Conservation (phyloP, 2,888 invertebrate species). For the Oligia strigilis region DNA sequence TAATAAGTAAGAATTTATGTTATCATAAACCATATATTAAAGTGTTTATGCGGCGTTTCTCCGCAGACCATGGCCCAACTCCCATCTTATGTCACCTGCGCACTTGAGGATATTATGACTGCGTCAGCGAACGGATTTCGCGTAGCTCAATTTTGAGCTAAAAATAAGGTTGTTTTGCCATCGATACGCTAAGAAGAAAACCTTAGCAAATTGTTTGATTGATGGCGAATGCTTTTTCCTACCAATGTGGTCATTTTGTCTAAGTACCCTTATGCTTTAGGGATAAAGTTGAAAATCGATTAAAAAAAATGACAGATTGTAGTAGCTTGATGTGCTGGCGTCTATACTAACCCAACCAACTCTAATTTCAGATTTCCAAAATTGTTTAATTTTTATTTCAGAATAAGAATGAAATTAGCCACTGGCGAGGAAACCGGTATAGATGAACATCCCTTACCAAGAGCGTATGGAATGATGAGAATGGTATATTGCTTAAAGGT, state of each 20-base stretch:
- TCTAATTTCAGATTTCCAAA: background rate
- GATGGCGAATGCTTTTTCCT: background rate
- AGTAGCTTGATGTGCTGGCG: too few relatives aligned
- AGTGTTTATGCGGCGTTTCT: too few relatives aligned
- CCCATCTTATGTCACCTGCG: too few relatives aligned
- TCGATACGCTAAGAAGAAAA: background rate
- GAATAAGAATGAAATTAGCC: slow-evolving; percentile 44
- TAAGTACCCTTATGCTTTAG: background rate
- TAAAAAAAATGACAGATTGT: too few relatives aligned
- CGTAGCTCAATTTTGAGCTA: too few relatives aligned
- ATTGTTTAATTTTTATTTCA: slow-evolving; percentile 26
- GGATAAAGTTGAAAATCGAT: too few relatives aligned
- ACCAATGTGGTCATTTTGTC: background rate
- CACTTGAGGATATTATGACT: too few relatives aligned
- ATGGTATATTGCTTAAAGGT: slow-evolving; percentile 31
- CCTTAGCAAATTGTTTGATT: background rate
- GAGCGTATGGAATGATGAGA: slow-evolving; percentile 53
- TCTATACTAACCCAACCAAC: background rate
- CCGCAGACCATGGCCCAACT: too few relatives aligned
- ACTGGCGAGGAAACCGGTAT: slow-evolving; percentile 43
- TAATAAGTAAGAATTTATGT: slow-evolving; percentile 35
- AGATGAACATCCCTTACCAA: slow-evolving; percentile 24
- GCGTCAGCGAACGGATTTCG: too few relatives aligned
- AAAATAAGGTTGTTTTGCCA: background rate
- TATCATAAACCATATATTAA: background rate